phyloP scores from a whole-genome alignment of 1,140 invertebrate genomes.

The Microvelia longipes region DNA sequence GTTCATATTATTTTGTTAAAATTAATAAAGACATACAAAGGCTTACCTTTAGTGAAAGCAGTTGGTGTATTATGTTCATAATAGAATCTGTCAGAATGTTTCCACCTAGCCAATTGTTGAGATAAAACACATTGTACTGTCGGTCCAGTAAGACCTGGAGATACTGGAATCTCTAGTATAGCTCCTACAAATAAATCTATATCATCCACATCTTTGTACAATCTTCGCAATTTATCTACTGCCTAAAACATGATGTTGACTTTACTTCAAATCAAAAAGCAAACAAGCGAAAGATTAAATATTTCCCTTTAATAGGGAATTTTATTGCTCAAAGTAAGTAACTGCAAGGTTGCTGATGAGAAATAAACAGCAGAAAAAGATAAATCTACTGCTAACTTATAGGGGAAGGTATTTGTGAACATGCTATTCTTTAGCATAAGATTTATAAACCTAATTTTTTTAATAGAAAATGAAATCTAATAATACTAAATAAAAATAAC shows the following conservation, averaged over 20 bases:
- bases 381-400: too few species aligned
- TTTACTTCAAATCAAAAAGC: too few species aligned
- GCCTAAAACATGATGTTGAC: too few species aligned
- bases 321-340: neutral
- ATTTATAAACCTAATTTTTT: too few species aligned
- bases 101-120: conserved; percentile 69
- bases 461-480: too few species aligned
- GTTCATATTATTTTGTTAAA: neutral
- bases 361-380: too few species aligned
- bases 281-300: conserved; percentile 4
- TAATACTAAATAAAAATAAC: too few species aligned
- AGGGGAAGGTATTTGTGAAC: too few species aligned
- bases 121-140: conserved; percentile 80
- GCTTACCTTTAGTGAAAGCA: conserved; percentile 48
- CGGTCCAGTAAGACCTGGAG: conserved; percentile 64
- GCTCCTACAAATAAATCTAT: conserved; percentile 85
- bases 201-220: conserved; percentile 62
- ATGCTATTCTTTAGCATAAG: too few species aligned
- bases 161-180: conserved; percentile 64
- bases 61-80: conserved; percentile 53
- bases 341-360: neutral
- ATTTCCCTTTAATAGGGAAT: neutral
- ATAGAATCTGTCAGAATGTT: conserved; percentile 67
- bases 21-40: neutral
- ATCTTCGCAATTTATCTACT: conserved; percentile 33